Evolutionary conservation across 2,797 vertebrate genomes (phyloP).

Genomic region (Myripristis jacobus): DNA sequence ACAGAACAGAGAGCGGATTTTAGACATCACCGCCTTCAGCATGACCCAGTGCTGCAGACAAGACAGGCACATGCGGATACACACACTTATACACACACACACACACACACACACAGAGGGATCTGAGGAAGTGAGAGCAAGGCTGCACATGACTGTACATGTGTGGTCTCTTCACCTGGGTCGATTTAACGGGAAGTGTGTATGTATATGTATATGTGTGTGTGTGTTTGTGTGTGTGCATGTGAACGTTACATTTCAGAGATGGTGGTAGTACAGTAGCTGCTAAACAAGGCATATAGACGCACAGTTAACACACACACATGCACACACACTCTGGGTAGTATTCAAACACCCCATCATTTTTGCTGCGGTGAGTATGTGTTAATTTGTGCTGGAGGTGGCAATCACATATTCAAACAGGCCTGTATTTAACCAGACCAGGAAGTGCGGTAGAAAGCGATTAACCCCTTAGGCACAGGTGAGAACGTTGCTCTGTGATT

Average conservation of each 20-base stretch:
- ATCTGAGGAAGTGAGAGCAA: constrained; percentile 3
- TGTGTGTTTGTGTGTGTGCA: constrained; percentile 19
- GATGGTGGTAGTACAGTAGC: not conserved
- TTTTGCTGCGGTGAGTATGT: constrained; percentile 41
- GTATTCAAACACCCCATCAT: constrained; percentile 50
- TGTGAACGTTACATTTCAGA: not conserved
- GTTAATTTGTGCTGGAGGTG: constrained; percentile 53
- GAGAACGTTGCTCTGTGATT: not conserved
- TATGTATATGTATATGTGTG: constrained; percentile 41
- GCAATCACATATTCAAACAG: constrained; percentile 31
- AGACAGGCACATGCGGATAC: constrained; percentile 12
- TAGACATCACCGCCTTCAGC: constrained; percentile 33
- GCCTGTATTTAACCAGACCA: constrained; percentile 22
- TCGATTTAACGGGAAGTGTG: constrained; percentile 15
- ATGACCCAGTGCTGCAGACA: constrained; percentile 26
- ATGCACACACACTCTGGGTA: constrained; percentile 21
- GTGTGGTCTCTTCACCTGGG: constrained; percentile 45
- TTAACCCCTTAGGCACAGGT: constrained; percentile 14
- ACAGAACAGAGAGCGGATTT: constrained; percentile 42
- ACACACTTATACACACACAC: not conserved
- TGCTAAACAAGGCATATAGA: too few relatives aligned
- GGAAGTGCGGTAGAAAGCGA: not conserved
- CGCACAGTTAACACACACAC: constrained; percentile 23
- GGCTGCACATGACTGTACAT: constrained; percentile 35
- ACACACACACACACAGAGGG: not conserved